Evolutionary conservation across 2,888 invertebrate genomes (phyloP), one percentile per base, ranked within the genome.

Genomic region (Tortricodes alternella): DNA sequence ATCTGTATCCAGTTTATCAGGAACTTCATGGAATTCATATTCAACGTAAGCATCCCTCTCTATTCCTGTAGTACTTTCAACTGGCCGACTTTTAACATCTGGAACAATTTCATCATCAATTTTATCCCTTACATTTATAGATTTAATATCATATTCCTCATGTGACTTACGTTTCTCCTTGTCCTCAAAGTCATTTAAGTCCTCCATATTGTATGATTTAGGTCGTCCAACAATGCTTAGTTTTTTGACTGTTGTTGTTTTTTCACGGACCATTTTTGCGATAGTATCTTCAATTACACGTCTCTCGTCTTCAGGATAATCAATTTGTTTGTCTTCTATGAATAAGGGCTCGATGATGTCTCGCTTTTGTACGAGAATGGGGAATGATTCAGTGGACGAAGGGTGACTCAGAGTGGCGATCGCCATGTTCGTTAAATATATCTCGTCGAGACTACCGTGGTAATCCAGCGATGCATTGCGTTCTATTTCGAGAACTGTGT

Each of bases 341-440:
- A 62, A 59, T 8, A 66, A 52, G 6, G 59, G 53, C 46, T 73
- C 68, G 19, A 67, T 41, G 9, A 78, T 55, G 61, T 82, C 74
- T 71, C 75, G 73, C 59, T 78, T 78, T 58, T 79, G 75, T 27
- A 74, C 56, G 34, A 71, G 70, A 60, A 71, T 76, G 46, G 64
- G 69, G 57, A 65, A 65, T 18, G 58, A 32, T 43, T 66, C 58
- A 8, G 71, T 75, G 8, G 70, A 63, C 27, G 60, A 58, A 15
- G 66, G 39, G 52, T 69, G 64, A 7, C 67, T 65, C 64, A 85
- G 77, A 2, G 80, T 83, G 24, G 76, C 79, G 53, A 80, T 70
- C 1, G 85, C 82, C 59, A 85, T 51, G 62, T 80, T 86, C 0
- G 78, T 85, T 7, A 89, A 62, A 64, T 80, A 89, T 16, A 79